Base-by-base conservation (phyloP, 2,113 vertebrate species). In the Solea senegalensis region DNA sequence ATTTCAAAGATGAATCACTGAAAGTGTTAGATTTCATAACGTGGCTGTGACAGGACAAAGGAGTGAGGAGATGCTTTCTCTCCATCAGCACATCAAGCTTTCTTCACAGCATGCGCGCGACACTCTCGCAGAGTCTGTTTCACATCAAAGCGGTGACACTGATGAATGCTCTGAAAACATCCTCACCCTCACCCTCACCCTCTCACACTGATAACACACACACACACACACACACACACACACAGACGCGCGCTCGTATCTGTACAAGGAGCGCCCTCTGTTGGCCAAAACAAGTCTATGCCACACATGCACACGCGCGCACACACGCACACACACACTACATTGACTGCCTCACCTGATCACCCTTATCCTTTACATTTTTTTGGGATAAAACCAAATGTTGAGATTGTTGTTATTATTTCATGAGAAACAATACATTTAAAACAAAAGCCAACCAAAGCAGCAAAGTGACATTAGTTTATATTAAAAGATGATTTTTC, bases 111-210 rank as follows among this genome's bases (percentile, higher is more conserved):
- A 77, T 87, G 86, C 69, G 86, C 69, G 81, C 70, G 78, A 88
- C 83, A 88, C 73, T 76, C 86, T 72, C 70, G 39, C 82, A 72
- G 92, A 88, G 91, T 91, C 93, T 93, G 92, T 81, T 92, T 90
- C 91, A 91, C 93, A 94, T 92, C 93, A 93, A 94, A 95, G 93
- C 75, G 86, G 89, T 88, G 92, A 89, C 89, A 86, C 63, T 86
- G 92, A 92, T 86, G 83, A 91, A 94, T 92, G 93, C 71, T 84
- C 87, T 85, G 60, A 85, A 89, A 85, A 90, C 88, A 88, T 76
- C 75, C 82, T 9, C 3, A 46, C 13, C 44, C 13, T 46, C 44
- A 46, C 44, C 7, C 3, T 9, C 13, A 12, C 13, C 44, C 5
- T 10, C 21, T 21, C 21, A 21, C 21, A 21, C 21, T 21, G 21